Base-by-base conservation (phyloP, 92 coral and sea anemone species). In the Pocillopora meandrina region DNA sequence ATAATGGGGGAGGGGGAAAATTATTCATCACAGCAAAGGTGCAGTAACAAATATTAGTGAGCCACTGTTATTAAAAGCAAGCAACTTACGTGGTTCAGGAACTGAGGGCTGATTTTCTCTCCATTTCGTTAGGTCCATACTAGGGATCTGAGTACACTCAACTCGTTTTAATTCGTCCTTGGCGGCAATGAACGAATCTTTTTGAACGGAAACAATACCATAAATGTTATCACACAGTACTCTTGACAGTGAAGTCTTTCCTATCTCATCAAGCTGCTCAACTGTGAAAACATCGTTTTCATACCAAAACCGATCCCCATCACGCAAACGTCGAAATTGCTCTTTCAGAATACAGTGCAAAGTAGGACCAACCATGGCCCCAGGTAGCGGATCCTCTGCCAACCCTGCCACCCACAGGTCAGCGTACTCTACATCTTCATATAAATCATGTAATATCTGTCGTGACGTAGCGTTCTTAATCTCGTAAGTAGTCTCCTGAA, bases 281-380 rank as follows among this genome's bases (percentile, higher is more conserved):
- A 77, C 68, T 18, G 92, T 91, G 64, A 97, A 97, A 23, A 92
- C 84, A 9, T 90, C 91, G 58, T 90, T 91, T 84, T 97, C 98
- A 89, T 89, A 97, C 99, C 99, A 97, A 78, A 97, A 97, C 55
- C 98, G 87, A 80, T 97, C 99, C 1, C 98, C 99, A 79, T 97
- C 97, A 17, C 99, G 91, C 83, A 94, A 86, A 0, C 98, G 91
- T 56, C 81, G 89, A 87, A 97, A 97, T 55, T 97, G 99, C 52
- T 83, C 89, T 47, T 86, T 89, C n/a, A 97, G 75, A 42, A 97
- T 90, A 59, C 99, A 97, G 23, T 89, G 95, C 74, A 95, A 92
- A 2, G 99, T 97, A 13, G 99, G 99, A 1, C 99, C 99, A n/a
- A 97, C 91, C 23, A 91, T 84, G 2, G 99, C 90, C 0, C 98